Evolutionary conservation across 2,797 vertebrate genomes (phyloP), one percentile per base, ranked within the genome.

Genomic region (Helostoma temminkii): DNA sequence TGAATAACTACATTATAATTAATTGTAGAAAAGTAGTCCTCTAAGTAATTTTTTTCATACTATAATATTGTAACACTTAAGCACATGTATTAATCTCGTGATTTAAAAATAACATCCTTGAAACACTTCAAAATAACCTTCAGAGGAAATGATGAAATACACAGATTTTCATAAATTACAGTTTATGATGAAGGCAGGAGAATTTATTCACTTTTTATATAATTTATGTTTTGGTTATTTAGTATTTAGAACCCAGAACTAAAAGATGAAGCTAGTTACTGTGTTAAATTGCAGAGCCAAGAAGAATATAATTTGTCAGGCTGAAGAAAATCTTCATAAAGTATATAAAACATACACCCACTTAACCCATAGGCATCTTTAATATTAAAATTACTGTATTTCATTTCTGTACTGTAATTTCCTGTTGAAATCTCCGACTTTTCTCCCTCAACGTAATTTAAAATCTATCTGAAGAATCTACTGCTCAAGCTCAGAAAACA

Each of bases 341-440:
- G 4, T 9, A 30, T 22, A 67, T 21, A 49, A 16, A 22, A 64
- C 3, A n/a, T 3, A 22, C 39, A 26, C 15, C 3, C 36, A 15
- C 39, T 16, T 14, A 30, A 57, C 18, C n/a, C 52, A 52, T 42
- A 24, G n/a, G 58, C 36, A 54, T 14, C 5, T 65, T 66, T 32
- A 30, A 54, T 68, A 59, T 66, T 65, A 9, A n/a, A 71, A 59
- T 69, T 42, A 37, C 30, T 65, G 30, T n/a, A n/a, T n/a, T n/a
- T n/a, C n/a, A n/a, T n/a, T n/a, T n/a, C n/a, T n/a, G 32, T 55
- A 56, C 34, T 73, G 53, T 69, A 71, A 78, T 82, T 79, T 84
- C 50, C 76, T 71, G 54, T 39, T 24, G 19, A 71, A 81, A 76
- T 73, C 26, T 25, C 28, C 0, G 11, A 52, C 61, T 37, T 50